These are phyloP conservation scores for Melospiza georgiana DNA, from an alignment of 2,113 vertebrate species.

Conservation along the genomic window DNA sequence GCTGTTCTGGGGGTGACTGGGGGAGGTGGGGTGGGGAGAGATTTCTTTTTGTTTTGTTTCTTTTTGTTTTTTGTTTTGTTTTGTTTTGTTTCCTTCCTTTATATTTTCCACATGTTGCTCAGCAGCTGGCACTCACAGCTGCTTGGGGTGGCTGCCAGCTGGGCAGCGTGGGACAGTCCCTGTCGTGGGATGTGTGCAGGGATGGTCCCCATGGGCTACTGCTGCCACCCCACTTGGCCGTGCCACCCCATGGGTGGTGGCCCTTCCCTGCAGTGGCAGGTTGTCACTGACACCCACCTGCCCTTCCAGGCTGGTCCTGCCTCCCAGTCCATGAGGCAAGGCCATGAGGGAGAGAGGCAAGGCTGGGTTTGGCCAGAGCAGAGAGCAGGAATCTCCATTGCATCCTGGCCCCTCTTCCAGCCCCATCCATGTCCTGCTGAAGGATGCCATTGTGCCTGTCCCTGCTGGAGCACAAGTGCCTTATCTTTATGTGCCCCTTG, in stretches of 20 bases:
- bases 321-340: background rate
- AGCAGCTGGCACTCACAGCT: background rate
- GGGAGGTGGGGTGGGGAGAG: background rate
- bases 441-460: background rate
- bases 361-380: background rate
- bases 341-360: background rate
- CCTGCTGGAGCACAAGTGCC: background rate
- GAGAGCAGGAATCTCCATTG: background rate
- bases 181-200: background rate
- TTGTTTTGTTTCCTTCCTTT: constrained; percentile 35
- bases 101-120: background rate
- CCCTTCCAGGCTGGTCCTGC: background rate
- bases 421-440: background rate
- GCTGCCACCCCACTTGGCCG: background rate
- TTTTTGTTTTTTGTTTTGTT: background rate
- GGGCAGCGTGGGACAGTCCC: background rate
- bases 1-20: background rate
- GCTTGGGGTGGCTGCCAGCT: background rate
- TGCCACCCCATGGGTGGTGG: background rate
- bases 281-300: background rate
- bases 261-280: background rate
- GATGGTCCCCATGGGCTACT: background rate
- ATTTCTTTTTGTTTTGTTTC: constrained; percentile 31
- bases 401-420: background rate
- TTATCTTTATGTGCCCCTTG: background rate